These are phyloP conservation scores for Takifugu rubripes DNA, from an alignment of 2,797 vertebrate genomes.

Conservation along the genomic window DNA sequence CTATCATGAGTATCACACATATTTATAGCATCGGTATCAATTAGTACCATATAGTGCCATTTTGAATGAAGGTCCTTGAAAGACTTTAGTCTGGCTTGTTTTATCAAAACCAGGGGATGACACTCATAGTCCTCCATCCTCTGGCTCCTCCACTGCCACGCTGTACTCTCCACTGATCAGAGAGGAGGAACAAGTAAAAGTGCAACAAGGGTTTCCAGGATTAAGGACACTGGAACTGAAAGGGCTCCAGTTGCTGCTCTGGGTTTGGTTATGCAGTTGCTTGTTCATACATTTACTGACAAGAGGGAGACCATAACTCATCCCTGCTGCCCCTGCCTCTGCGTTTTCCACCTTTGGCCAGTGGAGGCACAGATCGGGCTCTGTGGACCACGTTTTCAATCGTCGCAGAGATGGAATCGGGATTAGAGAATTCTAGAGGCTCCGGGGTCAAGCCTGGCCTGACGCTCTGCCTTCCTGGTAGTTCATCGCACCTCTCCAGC, in stretches of 20 bases:
- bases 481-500: constrained; percentile 91
- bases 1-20: constrained; percentile 70
- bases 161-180: constrained; percentile 51
- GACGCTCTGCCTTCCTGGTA: constrained; percentile 85
- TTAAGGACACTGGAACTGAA: constrained; percentile 57
- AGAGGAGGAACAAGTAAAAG: constrained; percentile 69
- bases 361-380: constrained; percentile 73
- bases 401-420: constrained; percentile 90
- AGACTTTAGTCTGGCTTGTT: constrained; percentile 59
- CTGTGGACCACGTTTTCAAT: constrained; percentile 96
- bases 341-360: constrained; percentile 72
- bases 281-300: constrained; percentile 59
- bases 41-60: constrained; percentile 73
- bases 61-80: constrained; percentile 65
- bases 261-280: constrained; percentile 20
- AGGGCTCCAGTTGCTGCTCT: constrained; percentile 41
- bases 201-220: constrained; percentile 63
- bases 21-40: constrained; percentile 71
- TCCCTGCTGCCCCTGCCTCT: constrained; percentile 80
- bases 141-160: constrained; percentile 43
- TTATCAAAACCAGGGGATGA: constrained; percentile 34
- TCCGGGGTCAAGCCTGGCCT: constrained; percentile 79
- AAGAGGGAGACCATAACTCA: constrained; percentile 66
- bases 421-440: constrained; percentile 81
- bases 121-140: constrained; percentile 40